Evolutionary conservation across 2,113 vertebrate species (phyloP).

Genomic region (Tupaia tana): DNA sequence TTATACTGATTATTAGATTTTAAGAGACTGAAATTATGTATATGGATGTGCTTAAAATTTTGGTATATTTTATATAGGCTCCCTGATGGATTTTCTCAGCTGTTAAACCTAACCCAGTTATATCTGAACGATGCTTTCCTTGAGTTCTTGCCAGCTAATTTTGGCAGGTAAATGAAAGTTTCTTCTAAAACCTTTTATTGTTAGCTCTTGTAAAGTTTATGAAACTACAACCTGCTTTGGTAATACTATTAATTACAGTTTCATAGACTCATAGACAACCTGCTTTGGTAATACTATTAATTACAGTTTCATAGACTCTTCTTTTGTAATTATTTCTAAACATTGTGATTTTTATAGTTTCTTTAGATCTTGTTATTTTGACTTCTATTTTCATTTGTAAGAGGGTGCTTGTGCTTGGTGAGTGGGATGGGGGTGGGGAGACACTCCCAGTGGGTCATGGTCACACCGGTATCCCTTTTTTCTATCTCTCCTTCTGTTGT

Average conservation of each 20-base stretch:
- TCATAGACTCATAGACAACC: background rate
- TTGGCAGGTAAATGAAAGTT: slow-evolving; percentile 93
- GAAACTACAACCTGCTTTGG: slow-evolving; percentile 43
- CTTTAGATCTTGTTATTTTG: slow-evolving; percentile 35
- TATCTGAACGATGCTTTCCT: slow-evolving; percentile 99
- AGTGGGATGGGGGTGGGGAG: too few relatives aligned
- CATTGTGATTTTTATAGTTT: slow-evolving; percentile 31
- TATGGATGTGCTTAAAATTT: slow-evolving; percentile 65
- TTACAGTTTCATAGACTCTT: background rate
- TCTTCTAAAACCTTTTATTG: slow-evolving; percentile 66
- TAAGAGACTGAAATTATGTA: slow-evolving; percentile 53
- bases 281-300: slow-evolving; percentile 59
- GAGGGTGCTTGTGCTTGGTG: too few relatives aligned
- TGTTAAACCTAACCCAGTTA: slow-evolving; percentile 96
- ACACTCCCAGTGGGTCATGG: too few relatives aligned
- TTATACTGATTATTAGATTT: slow-evolving; percentile 43
- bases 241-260: slow-evolving; percentile 42
- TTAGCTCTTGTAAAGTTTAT: slow-evolving; percentile 21
- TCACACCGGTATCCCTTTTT: too few relatives aligned
- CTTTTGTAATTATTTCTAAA: slow-evolving; percentile 43
- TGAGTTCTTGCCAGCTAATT: slow-evolving; percentile 98
- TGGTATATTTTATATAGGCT: slow-evolving; percentile 88
- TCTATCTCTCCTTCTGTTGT: too few relatives aligned
- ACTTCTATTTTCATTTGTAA: background rate
- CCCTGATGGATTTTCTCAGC: slow-evolving; percentile 98